phyloP scores from a whole-genome alignment of 2,797 vertebrate species.

The Paedocypris micromegethes region DNA sequence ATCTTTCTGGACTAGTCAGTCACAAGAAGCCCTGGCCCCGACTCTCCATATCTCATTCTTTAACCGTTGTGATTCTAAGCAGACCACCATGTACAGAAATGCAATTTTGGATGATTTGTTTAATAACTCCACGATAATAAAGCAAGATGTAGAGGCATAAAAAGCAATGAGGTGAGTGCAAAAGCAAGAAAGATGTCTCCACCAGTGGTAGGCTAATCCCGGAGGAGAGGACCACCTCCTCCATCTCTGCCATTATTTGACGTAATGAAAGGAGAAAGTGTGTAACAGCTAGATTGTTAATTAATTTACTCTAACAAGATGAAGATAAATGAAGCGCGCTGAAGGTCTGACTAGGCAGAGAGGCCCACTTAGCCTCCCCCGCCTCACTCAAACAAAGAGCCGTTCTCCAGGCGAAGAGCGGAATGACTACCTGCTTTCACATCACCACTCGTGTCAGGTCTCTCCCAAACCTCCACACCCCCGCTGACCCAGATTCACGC shows the following conservation, averaged over 20 bases:
- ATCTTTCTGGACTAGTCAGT: too few species aligned
- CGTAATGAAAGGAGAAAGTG: constrained; percentile 99
- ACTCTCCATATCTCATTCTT: too few species aligned
- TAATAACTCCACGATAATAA: background rate
- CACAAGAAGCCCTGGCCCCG: too few species aligned
- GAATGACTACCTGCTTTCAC: constrained; percentile 31
- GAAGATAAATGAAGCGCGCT: constrained; percentile 98
- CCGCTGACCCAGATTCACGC: constrained; percentile 20
- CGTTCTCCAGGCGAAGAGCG: constrained; percentile 46
- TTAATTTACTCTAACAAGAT: constrained; percentile 99
- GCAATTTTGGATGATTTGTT: background rate
- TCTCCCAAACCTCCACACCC: constrained; percentile 6
- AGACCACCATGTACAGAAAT: too few species aligned
- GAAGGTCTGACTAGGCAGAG: constrained; percentile 83
- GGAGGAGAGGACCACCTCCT: constrained; percentile 71
- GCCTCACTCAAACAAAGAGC: constrained; percentile 60
- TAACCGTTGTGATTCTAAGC: too few species aligned
- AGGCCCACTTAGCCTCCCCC: constrained; percentile 83
- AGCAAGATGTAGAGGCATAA: constrained; percentile 33
- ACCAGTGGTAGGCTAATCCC: constrained; percentile 64
- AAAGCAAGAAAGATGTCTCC: constrained; percentile 59
- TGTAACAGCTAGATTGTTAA: constrained; percentile 96
- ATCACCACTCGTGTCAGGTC: constrained; percentile 25
- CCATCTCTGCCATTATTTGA: constrained; percentile 90
- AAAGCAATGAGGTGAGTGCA: constrained; percentile 41